Percentiles rank a stretch among this genome's conserved stretches.
Conservation (phyloP, 2,888 invertebrate species). For the Diarsia rubi region DNA sequence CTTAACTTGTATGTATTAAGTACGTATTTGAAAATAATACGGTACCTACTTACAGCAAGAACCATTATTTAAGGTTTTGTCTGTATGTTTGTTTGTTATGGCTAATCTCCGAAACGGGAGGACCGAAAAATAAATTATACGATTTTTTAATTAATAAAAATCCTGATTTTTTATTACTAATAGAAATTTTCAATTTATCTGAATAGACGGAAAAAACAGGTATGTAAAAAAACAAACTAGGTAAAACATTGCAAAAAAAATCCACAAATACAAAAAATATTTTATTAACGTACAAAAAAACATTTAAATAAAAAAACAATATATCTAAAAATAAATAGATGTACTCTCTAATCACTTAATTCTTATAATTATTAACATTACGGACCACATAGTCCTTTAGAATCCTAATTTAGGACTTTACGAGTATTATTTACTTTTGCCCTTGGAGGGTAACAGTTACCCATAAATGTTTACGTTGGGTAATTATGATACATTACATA, state of each 20-base stretch:
- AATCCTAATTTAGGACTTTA: slow-evolving; percentile 84
- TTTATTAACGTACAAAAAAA: slow-evolving; percentile 68
- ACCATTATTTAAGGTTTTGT: too few species aligned
- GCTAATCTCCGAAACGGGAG: too few species aligned
- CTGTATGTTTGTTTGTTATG: too few species aligned
- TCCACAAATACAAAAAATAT: slow-evolving; percentile 52
- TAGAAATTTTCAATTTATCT: too few species aligned
- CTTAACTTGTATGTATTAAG: neutral
- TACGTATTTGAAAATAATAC: too few species aligned
- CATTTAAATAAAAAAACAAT: slow-evolving; percentile 54
- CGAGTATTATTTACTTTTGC: slow-evolving; percentile 8
- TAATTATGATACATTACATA: slow-evolving; percentile 24
- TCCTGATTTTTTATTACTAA: too few species aligned
- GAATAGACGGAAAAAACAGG: too few species aligned
- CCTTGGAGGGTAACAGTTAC: slow-evolving; percentile 34
- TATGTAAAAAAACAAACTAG: too few species aligned
- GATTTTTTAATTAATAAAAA: too few species aligned
- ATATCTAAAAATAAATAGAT: slow-evolving; percentile 68
- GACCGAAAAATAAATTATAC: too few species aligned
- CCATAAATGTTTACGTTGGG: slow-evolving; percentile 36
- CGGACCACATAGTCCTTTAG: slow-evolving; percentile 78
- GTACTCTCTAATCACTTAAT: slow-evolving; percentile 49
- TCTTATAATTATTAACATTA: slow-evolving; percentile 51
- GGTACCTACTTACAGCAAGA: too few species aligned
- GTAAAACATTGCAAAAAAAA: slow-evolving; percentile 12